A percentile compares a stretch with the other conserved stretches of the same genome.
phyloP scores from a whole-genome alignment of 2,888 invertebrate genomes.

The Caenorhabditis zanzibari region DNA sequence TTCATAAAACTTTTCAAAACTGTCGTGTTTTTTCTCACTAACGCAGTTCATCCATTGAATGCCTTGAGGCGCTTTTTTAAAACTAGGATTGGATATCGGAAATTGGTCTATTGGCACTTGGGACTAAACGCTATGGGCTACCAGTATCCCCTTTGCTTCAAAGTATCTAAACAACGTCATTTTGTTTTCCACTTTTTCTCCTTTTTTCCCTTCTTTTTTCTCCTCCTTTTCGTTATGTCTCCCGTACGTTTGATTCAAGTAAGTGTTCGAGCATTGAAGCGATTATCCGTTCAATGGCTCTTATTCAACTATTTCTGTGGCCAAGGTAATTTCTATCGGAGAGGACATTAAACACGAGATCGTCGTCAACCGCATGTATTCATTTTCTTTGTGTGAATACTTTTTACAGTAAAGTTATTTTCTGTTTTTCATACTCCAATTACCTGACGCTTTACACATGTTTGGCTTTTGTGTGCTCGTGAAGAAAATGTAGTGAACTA shows the following conservation, averaged over 20 bases:
- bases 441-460: no score
- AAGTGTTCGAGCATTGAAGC: constrained; percentile 11
- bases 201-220: background rate
- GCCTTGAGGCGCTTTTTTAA: background rate
- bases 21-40: no score
- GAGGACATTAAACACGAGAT: no score
- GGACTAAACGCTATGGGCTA: constrained; percentile 2
- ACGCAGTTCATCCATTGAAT: background rate
- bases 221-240: no score
- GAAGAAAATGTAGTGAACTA: no score
- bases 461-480: no score
- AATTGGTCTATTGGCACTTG: constrained; percentile 15
- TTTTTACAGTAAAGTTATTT: no score
- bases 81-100: constrained; percentile 17
- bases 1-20: background rate
- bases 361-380: no score
- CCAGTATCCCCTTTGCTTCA: constrained; percentile 27
- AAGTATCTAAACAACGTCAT: constrained; percentile 27
- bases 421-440: no score
- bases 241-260: constrained; percentile 12
- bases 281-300: constrained; percentile 48
- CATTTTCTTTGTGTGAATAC: no score
- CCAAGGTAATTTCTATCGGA: no score
- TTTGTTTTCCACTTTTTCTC: constrained; percentile 19
- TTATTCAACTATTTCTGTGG: background rate